Percentiles rank a stretch among this genome's conserved stretches.
Evolutionary conservation across 2,797 vertebrate genomes (phyloP).

Genomic region (Babyrousa celebensis): DNA sequence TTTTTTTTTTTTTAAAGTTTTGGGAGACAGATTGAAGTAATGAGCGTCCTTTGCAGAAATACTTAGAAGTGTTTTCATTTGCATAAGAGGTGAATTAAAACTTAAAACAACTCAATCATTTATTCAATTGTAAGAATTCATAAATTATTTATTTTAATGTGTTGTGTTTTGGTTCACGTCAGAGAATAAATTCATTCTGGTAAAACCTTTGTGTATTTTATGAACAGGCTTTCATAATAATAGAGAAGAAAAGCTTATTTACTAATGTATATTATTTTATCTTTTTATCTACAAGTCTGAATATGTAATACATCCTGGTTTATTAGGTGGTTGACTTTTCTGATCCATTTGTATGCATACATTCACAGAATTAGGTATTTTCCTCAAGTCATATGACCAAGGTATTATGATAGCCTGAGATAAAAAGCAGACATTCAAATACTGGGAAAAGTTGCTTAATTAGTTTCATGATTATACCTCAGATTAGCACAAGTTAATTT

Average conservation of each 20-base stretch:
- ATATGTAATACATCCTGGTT: conserved; percentile 64
- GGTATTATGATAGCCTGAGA: background rate
- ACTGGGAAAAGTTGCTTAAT: conserved; percentile 39
- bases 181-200: conserved; percentile 58
- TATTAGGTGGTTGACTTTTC: conserved; percentile 71
- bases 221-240: conserved; percentile 55
- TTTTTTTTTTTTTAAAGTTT: conserved; percentile 62
- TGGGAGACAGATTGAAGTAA: background rate
- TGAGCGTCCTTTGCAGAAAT: conserved; percentile 29
- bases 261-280: conserved; percentile 35
- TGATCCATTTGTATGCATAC: conserved; percentile 63
- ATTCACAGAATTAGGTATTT: conserved; percentile 63
- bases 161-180: conserved; percentile 47
- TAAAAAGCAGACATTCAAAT: conserved; percentile 66
- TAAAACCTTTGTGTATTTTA: conserved; percentile 46
- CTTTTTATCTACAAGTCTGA: conserved; percentile 37
- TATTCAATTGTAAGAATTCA: conserved; percentile 21
- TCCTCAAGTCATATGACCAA: conserved; percentile 3
- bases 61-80: conserved; percentile 66
- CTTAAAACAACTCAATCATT: conserved; percentile 27
- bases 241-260: background rate
- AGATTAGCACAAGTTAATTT: conserved; percentile 25
- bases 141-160: conserved; percentile 54
- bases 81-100: conserved; percentile 52
- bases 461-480: background rate